Percentiles rank a stretch among this genome's conserved stretches.
These are phyloP conservation scores for Tetranychus piercei DNA, from an alignment of 2,888 invertebrate species.

Conservation along the genomic window DNA sequence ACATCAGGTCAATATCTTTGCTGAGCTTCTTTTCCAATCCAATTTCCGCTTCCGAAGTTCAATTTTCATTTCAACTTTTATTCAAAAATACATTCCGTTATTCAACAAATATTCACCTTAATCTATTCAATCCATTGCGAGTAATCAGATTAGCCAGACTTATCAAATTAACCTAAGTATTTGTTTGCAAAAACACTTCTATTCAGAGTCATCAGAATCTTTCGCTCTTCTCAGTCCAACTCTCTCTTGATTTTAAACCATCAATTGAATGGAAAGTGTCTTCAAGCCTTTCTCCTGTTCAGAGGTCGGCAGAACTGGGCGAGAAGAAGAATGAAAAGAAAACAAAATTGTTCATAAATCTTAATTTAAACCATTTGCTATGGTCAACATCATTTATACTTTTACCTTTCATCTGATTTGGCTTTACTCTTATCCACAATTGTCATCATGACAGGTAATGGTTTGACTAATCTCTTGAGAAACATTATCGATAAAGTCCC, in stretches of 20 bases:
- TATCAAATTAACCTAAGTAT: no score
- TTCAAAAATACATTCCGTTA: neutral
- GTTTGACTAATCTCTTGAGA: neutral
- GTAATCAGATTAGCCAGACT: no score
- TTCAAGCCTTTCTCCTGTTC: no score
- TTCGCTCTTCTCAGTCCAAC: no score
- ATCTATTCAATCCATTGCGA: no score
- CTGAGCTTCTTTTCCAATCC: neutral
- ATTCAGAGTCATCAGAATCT: no score
- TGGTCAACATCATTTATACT: neutral
- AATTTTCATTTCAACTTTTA: neutral
- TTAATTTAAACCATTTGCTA: neutral
- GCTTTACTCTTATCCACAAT: neutral
- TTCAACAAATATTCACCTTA: no score
- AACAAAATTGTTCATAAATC: neutral
- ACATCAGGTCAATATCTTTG: neutral
- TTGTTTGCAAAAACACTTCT: no score
- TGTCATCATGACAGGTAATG: neutral
- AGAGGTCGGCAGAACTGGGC: no score
- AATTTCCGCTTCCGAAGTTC: neutral
- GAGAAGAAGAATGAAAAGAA: neutral
- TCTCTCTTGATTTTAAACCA: no score
- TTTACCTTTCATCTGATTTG: neutral
- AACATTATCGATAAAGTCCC: neutral
- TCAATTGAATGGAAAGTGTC: no score